Conservation (phyloP, 1,140 invertebrate species). For the Vollenhovia emeryi region DNA sequence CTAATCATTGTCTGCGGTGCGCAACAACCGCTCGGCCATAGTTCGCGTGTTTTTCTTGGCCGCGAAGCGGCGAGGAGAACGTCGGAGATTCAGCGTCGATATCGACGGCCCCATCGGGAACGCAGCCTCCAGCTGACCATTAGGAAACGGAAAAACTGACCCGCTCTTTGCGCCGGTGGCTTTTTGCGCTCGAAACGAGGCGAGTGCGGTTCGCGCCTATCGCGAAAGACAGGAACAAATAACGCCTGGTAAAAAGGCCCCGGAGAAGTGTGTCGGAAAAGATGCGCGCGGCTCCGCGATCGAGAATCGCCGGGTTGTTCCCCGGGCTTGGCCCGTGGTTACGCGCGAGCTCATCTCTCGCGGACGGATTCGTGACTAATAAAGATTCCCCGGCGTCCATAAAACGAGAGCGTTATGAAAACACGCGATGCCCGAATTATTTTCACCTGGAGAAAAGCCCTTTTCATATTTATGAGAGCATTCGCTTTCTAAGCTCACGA, state of each 20-base stretch:
- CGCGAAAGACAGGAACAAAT: neutral
- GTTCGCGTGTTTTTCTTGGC: neutral
- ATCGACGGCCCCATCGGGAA: conserved; percentile 11
- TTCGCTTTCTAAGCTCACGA: conserved; percentile 36
- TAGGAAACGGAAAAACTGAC: conserved; percentile 40
- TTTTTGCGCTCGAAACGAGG: conserved; percentile 22
- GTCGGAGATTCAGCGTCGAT: conserved; percentile 25
- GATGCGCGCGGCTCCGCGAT: neutral
- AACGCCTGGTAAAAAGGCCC: neutral
- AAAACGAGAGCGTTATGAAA: neutral
- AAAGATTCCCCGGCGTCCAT: neutral
- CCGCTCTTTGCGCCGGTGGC: conserved; percentile 2
- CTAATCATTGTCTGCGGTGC: conserved; percentile 51
- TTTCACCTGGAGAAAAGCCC: conserved; percentile 9
- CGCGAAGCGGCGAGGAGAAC: neutral
- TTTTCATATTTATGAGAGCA: conserved; percentile 39
- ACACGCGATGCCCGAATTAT: conserved; percentile 38
- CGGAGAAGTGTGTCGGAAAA: conserved; percentile 12
- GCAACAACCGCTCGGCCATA: conserved; percentile 12
- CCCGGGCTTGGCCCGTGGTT: neutral
- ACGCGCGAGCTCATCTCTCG: neutral
- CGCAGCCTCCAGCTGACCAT: conserved; percentile 8
- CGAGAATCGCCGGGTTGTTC: neutral
- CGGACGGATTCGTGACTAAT: neutral
- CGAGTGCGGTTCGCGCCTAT: conserved; percentile 21